Conservation (phyloP, 2,113 vertebrate species). For the Brachypteracias leptosomus region DNA sequence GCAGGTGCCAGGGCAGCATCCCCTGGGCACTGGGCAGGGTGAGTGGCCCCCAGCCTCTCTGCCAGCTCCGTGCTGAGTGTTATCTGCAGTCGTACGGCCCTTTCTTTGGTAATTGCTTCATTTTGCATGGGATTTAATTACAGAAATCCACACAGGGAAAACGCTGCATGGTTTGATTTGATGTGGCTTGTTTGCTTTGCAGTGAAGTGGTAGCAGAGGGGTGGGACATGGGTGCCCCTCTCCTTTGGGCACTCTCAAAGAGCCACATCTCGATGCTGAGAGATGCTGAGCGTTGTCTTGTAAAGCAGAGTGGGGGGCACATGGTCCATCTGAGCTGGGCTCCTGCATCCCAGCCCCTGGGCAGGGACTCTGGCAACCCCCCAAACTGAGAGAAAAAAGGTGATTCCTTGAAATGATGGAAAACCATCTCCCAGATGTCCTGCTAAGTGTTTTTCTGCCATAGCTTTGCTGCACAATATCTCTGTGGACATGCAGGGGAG, state of each 20-base stretch:
- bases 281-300: fast-evolving
- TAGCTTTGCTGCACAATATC: neutral
- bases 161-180: fast-evolving
- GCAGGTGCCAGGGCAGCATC: neutral
- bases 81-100: neutral
- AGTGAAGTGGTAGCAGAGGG: neutral
- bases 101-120: neutral
- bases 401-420: neutral
- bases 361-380: too few species aligned
- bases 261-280: neutral
- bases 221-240: fast-evolving
- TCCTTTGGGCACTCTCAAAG: neutral
- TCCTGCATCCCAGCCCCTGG: neutral
- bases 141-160: neutral
- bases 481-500: fast-evolving
- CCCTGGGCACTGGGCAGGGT: neutral
- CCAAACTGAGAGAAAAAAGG: too few species aligned
- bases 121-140: conserved; percentile 44
- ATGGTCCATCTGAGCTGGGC: neutral
- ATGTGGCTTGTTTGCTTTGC: fast-evolving
- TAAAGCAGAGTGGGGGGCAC: fast-evolving
- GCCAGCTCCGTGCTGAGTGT: neutral
- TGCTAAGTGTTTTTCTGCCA: fast-evolving
- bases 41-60: neutral
- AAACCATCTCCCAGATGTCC: neutral